Conservation (phyloP, 2,797 vertebrate species). For the Eulemur coronatus region DNA sequence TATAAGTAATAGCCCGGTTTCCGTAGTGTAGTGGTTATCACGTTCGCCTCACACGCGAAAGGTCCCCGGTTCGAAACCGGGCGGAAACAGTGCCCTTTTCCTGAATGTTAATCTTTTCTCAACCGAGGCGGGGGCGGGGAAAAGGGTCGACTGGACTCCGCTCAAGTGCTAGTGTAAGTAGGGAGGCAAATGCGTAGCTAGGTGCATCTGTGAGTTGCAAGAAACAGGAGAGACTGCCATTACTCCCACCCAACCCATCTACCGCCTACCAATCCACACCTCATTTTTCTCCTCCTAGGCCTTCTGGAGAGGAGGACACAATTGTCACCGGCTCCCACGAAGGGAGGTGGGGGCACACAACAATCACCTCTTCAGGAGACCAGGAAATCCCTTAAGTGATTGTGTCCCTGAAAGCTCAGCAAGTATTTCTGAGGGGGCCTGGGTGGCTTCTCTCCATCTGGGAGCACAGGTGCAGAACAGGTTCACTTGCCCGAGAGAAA, state of each 20-base stretch:
- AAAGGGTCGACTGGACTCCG: too few relatives aligned
- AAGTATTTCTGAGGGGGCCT: not conserved
- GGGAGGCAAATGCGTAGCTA: not conserved
- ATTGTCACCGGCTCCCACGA: not conserved
- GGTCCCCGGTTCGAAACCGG: conserved; percentile 87
- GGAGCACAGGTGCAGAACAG: not conserved
- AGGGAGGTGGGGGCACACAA: not conserved
- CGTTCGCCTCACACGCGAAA: conserved; percentile 89
- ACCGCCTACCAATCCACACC: too few relatives aligned
- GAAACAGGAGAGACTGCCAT: not conserved
- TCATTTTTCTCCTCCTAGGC: not conserved
- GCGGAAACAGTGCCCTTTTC: conserved; percentile 80
- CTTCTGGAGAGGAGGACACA: not conserved
- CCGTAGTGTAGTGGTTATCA: conserved; percentile 90
- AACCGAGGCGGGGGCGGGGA: too few relatives aligned
- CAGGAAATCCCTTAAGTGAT: not conserved
- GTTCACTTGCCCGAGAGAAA: not conserved
- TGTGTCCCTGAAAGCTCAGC: not conserved
- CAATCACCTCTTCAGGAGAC: too few relatives aligned
- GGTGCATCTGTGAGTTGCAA: not conserved
- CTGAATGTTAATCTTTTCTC: too few relatives aligned
- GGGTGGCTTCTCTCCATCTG: not conserved
- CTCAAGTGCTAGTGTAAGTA: not conserved
- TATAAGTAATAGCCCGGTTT: conserved; percentile 52
- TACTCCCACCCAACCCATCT: too few relatives aligned